Conservation (phyloP, 2,113 vertebrate genomes). For the Gadus macrocephalus region DNA sequence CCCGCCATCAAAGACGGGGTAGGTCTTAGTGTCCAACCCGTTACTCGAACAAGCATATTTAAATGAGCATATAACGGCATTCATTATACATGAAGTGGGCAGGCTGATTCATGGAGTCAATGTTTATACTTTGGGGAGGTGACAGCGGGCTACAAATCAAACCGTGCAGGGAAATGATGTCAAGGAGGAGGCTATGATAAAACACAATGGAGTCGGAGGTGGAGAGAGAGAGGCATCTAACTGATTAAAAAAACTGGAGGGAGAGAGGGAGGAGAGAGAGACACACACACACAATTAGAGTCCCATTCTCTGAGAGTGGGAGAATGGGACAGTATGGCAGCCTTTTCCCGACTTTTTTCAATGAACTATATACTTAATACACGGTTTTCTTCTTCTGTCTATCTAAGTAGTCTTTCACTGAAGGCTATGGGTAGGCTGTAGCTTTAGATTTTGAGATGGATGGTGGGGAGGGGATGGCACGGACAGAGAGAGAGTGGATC, state of each 20-base stretch:
- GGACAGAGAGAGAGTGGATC: conserved; percentile 12
- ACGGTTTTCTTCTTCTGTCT: too few species aligned
- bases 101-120: conserved; percentile 53
- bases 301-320: too few species aligned
- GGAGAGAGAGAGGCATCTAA: conserved; percentile 49
- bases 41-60: conserved; percentile 53
- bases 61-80: conserved; percentile 67
- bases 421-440: too few species aligned
- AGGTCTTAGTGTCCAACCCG: conserved; percentile 12
- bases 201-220: conserved; percentile 36
- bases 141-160: conserved; percentile 55
- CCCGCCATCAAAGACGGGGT: neutral
- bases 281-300: too few species aligned
- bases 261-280: conserved; percentile 20
- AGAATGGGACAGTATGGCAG: too few species aligned
- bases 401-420: too few species aligned
- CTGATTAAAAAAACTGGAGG: conserved; percentile 54
- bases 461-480: neutral
- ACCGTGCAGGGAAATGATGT: conserved; percentile 20
- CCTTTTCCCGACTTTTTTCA: too few species aligned
- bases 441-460: too few species aligned
- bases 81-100: conserved; percentile 44
- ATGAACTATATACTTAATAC: too few species aligned
- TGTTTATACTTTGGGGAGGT: conserved; percentile 50
- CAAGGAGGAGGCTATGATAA: conserved; percentile 19